A percentile compares a stretch with the other conserved stretches of the same genome.
Conservation (phyloP, 64 coral and sea anemone species). For the Pocillopora damicornis region DNA sequence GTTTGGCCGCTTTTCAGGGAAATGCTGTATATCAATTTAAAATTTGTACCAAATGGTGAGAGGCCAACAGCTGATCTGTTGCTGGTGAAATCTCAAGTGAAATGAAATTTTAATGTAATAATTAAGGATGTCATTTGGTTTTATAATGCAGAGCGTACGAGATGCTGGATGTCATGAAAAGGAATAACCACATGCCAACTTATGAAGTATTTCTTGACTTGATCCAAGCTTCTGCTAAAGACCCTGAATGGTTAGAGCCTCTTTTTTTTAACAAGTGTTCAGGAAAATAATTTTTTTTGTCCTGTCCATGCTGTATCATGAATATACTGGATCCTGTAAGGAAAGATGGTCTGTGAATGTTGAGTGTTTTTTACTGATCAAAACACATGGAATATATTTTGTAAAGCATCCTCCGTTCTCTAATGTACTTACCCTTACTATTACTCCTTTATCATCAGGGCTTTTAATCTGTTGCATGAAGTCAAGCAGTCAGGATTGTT, state of each 20-base stretch:
- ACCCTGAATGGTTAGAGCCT: constrained; percentile 29
- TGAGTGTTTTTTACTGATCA: background rate
- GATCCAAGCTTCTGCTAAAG: constrained; percentile 23
- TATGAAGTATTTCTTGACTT: constrained; percentile 64
- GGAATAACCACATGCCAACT: constrained; percentile 18
- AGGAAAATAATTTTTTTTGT: too few relatives aligned
- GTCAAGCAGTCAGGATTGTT: constrained; percentile 47
- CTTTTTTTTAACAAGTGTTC: background rate
- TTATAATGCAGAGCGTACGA: constrained; percentile 27
- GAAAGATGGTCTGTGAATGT: background rate
- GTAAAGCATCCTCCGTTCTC: too few relatives aligned
- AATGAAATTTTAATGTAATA: too few relatives aligned
- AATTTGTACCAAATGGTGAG: too few relatives aligned
- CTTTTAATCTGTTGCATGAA: constrained; percentile 54
- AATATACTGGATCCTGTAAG: too few relatives aligned
- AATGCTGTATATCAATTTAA: too few relatives aligned
- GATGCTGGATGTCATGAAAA: constrained; percentile 49
- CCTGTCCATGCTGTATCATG: too few relatives aligned
- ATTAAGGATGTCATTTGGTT: too few relatives aligned
- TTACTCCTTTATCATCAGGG: constrained; percentile 13
- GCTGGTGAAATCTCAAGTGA: too few relatives aligned
- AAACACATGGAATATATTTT: background rate
- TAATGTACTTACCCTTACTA: background rate
- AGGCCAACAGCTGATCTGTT: too few relatives aligned
- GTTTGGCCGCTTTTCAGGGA: too few relatives aligned